These are phyloP conservation scores for Lasius fuliginosus DNA, from an alignment of 2,888 invertebrate genomes.

Conservation along the genomic window DNA sequence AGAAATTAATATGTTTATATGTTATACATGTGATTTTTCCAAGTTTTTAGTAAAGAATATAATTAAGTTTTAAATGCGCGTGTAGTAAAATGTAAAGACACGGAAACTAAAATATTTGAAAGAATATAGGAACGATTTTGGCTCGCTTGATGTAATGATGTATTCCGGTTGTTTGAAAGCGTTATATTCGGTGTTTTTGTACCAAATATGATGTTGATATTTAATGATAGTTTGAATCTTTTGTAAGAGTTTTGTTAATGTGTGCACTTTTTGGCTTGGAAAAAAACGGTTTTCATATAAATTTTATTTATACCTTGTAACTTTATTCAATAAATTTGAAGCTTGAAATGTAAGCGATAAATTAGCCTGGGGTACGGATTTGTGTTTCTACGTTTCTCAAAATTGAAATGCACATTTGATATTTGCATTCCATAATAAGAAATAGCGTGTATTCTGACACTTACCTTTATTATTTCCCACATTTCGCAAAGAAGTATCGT, in stretches of 20 bases:
- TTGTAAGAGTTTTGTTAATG: background rate
- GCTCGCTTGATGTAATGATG: background rate
- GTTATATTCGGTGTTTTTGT: no score
- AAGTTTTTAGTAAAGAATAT: background rate
- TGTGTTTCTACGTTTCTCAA: background rate
- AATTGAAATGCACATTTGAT: background rate
- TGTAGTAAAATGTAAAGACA: background rate
- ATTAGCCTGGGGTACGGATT: background rate
- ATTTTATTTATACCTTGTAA: conserved; percentile 4
- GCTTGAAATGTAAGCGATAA: background rate
- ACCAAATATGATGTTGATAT: no score
- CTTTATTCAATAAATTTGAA: background rate
- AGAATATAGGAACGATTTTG: background rate
- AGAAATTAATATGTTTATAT: background rate
- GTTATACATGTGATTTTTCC: background rate
- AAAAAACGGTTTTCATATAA: background rate
- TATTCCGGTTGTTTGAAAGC: no score
- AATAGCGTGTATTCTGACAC: background rate
- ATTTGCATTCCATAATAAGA: background rate
- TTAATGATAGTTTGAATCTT: no score
- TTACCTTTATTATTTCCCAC: conserved; percentile 16
- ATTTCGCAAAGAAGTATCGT: background rate
- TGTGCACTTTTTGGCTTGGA: background rate
- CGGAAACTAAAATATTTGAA: background rate
- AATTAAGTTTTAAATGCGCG: background rate